Evolutionary conservation across 35 echinoderm and acorn worm species (phyloP), one percentile per base, ranked within the genome.

Genomic region (Antedon bifida): DNA sequence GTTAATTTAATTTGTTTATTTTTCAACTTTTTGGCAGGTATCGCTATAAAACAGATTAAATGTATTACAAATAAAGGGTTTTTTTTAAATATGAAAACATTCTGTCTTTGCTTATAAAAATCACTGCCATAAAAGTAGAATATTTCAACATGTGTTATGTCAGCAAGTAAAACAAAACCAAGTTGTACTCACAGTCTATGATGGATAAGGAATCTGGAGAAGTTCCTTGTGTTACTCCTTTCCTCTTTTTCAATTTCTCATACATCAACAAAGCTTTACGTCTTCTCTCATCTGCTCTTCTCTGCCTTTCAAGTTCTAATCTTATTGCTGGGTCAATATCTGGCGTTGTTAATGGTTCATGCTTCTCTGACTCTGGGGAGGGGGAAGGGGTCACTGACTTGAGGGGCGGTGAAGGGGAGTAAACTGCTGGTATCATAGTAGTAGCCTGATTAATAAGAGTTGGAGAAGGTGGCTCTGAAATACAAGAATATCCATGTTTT

Each of bases 251-350:
- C 76, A 96, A 73, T 34, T 75, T 96, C 36, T 96, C 92, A 64
- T 88, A 96, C 89, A 90, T 90, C 23, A 79, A 38, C 31, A 83
- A 56, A 38, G 92, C 92, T 34, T 88, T 91, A 74, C 45, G 34
- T 45, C 83, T 36, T 29, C 95, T 86, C 46, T 90, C 82, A 30
- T 99, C 95, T 0, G 88, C 95, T 74, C 88, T 78, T 45, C 88
- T 83, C 44, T 92, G 82, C 44, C 90, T 42, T 39, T 92, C 88
- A 81, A 88, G 77, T 76, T 92, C 85, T 17, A 80, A 75, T 7
- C 84, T 19, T 30, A 90, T 88, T 1, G 64, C 78, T 3, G 89
- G 84, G 55, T 92, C 90, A 45, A 85, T 92, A 42, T 90, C 82
- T 29, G 86, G 39, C 12, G 39, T 74, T 30, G 86, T 83, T 30